Conservation (phyloP, 2,113 vertebrate genomes). For the Macroglossus sobrinus region DNA sequence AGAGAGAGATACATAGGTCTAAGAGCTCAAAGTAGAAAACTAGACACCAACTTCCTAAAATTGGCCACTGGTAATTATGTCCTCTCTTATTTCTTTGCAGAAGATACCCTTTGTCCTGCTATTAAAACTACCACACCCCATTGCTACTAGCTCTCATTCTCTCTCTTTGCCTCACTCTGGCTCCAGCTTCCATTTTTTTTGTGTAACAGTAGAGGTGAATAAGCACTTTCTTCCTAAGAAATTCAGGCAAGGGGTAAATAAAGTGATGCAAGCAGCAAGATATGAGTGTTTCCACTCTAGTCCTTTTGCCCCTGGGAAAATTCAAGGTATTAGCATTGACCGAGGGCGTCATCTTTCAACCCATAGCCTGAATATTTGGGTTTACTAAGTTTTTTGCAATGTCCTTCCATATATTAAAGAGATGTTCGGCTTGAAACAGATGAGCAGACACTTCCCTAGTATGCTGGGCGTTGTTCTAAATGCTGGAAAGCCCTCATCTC, state of each 20-base stretch:
- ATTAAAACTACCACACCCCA: not conserved
- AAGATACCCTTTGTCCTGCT: slow-evolving; percentile 33
- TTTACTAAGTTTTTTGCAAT: not conserved
- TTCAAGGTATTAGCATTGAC: not conserved
- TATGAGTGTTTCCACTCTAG: not conserved
- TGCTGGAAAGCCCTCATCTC: not conserved
- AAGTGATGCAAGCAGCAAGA: not conserved
- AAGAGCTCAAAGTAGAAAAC: slow-evolving; percentile 12
- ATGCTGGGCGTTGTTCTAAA: not conserved
- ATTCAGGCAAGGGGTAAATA: not conserved
- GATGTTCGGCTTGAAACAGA: not conserved
- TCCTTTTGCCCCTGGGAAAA: not conserved
- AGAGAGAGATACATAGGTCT: not conserved
- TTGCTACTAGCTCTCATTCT: not conserved
- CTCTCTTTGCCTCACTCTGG: not conserved
- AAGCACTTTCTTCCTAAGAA: slow-evolving; percentile 35
- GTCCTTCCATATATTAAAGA: not conserved
- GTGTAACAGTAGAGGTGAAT: not conserved
- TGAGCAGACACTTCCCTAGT: not conserved
- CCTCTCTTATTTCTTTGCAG: not conserved
- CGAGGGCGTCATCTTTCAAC: not conserved
- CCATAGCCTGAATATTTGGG: not conserved
- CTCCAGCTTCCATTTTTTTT: slow-evolving; percentile 15
- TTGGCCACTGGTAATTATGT: not conserved
- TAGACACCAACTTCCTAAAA: not conserved